Conservation (phyloP, 1,140 invertebrate genomes). For the Brachionus koreanus region DNA sequence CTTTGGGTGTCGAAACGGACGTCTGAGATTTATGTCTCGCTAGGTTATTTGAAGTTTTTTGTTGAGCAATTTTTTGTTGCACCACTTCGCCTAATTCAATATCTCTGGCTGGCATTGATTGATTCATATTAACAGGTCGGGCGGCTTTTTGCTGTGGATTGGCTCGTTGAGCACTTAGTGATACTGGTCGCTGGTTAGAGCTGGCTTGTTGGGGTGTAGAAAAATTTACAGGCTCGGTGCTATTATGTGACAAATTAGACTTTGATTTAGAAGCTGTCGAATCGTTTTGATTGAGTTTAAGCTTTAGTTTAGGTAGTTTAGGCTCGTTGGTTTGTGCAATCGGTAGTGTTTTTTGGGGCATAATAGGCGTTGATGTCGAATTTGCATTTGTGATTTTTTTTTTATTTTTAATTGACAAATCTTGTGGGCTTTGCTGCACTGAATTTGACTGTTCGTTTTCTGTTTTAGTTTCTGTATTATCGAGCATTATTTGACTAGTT, state of each 20-base stretch:
- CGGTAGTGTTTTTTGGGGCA: neutral
- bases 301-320: slow-evolving; percentile 8
- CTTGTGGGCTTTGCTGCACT: neutral
- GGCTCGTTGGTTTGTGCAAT: neutral
- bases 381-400: neutral
- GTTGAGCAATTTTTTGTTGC: neutral
- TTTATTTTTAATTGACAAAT: neutral
- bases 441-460: neutral
- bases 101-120: neutral
- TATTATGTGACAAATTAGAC: neutral
- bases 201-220: neutral
- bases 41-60: neutral
- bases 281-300: neutral
- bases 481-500: neutral
- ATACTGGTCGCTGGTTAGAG: neutral
- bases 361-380: neutral
- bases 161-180: neutral
- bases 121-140: neutral
- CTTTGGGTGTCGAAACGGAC: neutral
- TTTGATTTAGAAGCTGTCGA: neutral
- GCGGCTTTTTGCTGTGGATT: neutral
- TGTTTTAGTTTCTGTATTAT: neutral
- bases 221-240: neutral
- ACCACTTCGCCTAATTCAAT: slow-evolving; percentile 8
- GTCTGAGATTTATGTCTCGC: neutral